Conservation (phyloP, 2,113 vertebrate species). For the Sarotherodon lohbergeri region DNA sequence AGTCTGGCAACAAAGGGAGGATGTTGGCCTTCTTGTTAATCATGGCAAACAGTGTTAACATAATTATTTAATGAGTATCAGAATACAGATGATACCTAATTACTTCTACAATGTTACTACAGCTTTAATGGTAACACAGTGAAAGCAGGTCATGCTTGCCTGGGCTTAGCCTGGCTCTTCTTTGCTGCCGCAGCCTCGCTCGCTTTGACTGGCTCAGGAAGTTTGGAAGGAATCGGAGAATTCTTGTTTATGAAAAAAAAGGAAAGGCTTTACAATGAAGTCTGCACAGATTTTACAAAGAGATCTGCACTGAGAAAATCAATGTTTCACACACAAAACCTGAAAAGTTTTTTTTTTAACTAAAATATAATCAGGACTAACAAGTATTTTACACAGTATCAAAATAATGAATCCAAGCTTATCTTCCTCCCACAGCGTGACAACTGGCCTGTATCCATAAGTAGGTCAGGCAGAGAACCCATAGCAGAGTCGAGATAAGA, state of each 20-base stretch:
- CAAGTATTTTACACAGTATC: background rate
- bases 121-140: conserved; percentile 2
- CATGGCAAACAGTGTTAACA: background rate
- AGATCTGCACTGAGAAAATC: background rate
- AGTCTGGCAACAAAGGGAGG: conserved; percentile 72
- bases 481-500: background rate
- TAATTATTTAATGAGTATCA: conserved; percentile 30
- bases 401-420: background rate
- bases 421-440: background rate
- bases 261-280: background rate
- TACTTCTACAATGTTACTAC: background rate
- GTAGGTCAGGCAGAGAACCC: background rate
- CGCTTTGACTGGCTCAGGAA: conserved; percentile 94
- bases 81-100: background rate
- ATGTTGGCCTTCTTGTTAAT: conserved; percentile 21
- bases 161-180: conserved; percentile 90
- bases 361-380: background rate
- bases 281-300: background rate
- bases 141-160: conserved; percentile 67
- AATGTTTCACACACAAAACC: background rate
- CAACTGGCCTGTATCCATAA: background rate
- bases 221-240: conserved; percentile 86
- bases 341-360: background rate
- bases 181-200: conserved; percentile 96
- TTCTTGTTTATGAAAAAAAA: conserved; percentile 73